phyloP scores from a whole-genome alignment of 2,113 vertebrate species.

The Todiramphus chloris region DNA sequence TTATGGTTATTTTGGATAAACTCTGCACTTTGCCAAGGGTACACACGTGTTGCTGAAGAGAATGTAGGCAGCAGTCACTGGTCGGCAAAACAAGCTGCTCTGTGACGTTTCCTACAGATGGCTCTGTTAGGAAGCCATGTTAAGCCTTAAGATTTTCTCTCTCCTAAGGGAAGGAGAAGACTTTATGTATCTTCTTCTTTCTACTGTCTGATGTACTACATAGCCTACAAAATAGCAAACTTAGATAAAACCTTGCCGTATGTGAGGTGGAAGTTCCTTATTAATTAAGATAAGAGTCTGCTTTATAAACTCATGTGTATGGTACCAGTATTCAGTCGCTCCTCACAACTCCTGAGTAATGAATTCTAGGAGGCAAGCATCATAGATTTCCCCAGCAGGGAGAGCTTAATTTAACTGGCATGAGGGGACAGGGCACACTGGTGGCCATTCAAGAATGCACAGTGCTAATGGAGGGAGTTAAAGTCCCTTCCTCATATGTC shows the following conservation, averaged over 20 bases:
- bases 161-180: neutral
- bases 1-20: neutral
- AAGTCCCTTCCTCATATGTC: neutral
- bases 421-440: neutral
- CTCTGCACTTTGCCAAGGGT: neutral
- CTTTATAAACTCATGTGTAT: neutral
- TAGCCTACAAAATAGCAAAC: neutral
- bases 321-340: neutral
- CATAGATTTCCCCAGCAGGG: neutral
- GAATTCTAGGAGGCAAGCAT: neutral
- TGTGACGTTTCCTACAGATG: neutral
- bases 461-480: neutral
- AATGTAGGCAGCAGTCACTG: neutral
- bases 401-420: neutral
- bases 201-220: neutral
- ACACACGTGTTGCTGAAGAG: neutral
- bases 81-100: neutral
- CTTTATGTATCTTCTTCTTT: neutral
- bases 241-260: neutral
- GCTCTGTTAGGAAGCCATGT: neutral
- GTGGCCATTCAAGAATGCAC: neutral
- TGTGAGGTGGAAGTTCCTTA: neutral
- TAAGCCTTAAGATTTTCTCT: neutral
- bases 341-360: neutral
- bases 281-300: neutral